Evolutionary conservation across 2,888 invertebrate species (phyloP).

Genomic region (Volucella inflata): DNA sequence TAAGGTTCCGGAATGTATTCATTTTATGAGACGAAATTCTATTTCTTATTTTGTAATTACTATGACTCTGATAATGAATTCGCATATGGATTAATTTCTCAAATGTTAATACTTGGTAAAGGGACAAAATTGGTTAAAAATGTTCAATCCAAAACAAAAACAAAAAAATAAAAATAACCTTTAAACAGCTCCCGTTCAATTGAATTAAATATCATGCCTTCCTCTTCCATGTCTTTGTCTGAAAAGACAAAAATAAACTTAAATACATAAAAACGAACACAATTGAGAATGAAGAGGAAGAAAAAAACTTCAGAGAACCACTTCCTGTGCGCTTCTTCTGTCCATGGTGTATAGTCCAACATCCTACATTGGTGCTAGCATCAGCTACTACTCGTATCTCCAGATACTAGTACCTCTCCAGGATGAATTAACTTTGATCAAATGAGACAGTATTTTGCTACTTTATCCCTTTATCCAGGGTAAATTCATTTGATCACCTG

Average conservation of each 20-base stretch:
- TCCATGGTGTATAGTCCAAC: conserved; percentile 12
- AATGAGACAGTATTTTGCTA: conserved; percentile 75
- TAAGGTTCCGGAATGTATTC: no score
- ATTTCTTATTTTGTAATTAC: no score
- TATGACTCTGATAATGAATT: no score
- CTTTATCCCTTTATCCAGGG: conserved; percentile 72
- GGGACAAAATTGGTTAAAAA: no score
- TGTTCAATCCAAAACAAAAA: not conserved
- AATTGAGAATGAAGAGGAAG: conserved; percentile 17
- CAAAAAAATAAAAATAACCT: conserved; percentile 1
- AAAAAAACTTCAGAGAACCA: conserved; percentile 39
- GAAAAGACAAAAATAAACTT: conserved; percentile 25
- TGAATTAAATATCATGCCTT: conserved; percentile 69
- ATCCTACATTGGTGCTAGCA: not conserved
- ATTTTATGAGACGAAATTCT: no score
- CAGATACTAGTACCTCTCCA: not conserved
- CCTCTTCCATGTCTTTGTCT: conserved; percentile 67
- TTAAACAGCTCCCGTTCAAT: conserved; percentile 52
- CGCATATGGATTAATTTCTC: no score
- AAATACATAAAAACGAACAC: conserved; percentile 32
- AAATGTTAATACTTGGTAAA: no score
- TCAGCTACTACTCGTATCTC: no score
- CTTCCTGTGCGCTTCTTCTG: conserved; percentile 50
- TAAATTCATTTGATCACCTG: conserved; percentile 75
- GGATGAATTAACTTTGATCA: conserved; percentile 78